Conservation (phyloP, 2,888 invertebrate genomes). For the Epirrhoe tristata region DNA sequence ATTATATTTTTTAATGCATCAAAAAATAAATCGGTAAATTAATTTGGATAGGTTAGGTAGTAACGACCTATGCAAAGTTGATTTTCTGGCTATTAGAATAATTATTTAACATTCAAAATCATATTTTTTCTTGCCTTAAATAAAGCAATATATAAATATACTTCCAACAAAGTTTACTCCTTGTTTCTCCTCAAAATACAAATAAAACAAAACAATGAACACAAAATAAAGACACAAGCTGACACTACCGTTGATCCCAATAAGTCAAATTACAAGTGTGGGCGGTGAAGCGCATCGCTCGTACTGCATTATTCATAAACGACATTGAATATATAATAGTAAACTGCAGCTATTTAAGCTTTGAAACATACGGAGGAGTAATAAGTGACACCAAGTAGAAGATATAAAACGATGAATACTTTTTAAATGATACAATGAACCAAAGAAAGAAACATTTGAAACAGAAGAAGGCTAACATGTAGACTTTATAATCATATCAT, state of each 20-base stretch:
- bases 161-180: no score
- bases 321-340: constrained; percentile 23
- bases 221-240: constrained; percentile 29
- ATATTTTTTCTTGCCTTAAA: no score
- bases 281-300: constrained; percentile 68
- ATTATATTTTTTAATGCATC: no score
- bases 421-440: background rate
- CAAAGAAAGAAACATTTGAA: background rate
- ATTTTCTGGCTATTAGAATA: no score
- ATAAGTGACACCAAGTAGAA: constrained; percentile 1
- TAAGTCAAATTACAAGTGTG: constrained; percentile 74
- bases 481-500: no score
- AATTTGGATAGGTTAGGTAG: no score
- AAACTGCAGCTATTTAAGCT: constrained; percentile 62
- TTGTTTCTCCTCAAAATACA: constrained; percentile 1
- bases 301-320: constrained; percentile 68
- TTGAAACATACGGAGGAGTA: constrained; percentile 24
- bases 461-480: no score
- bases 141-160: no score
- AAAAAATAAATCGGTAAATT: no score
- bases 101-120: no score
- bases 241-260: constrained; percentile 53
- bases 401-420: background rate
- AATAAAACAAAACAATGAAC: constrained; percentile 8
- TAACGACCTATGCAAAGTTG: no score